Evolutionary conservation across 2,888 invertebrate genomes (phyloP), one percentile per base, ranked within the genome.

Genomic region (Mylabris sibirica): DNA sequence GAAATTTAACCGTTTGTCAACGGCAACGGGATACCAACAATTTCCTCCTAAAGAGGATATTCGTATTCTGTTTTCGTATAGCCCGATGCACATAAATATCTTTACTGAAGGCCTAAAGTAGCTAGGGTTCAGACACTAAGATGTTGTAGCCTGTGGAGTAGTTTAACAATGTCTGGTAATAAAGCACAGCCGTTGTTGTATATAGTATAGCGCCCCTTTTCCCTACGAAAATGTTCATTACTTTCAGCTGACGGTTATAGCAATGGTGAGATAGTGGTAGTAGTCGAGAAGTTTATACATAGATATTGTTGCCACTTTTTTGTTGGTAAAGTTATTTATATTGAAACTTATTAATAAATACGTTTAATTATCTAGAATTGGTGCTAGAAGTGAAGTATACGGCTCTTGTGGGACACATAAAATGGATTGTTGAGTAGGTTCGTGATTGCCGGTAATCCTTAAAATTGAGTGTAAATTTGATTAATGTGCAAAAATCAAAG

Each of bases 11-110:
- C 57, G 24, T 57, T 57, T 57, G 57, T 57, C 57, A 20, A 57
- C 24, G 57, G 14, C 12, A 20, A 22, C 2, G 12, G 57, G 57
- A 57, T 57, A 24, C 57, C n/a, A 57, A 26, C 57, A 2, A 24
- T 57, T 57, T 61, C 59, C 60, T 61, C 59, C 60, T 71, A 76
- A 77, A 71, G 66, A 74, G 75, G 77, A 74, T 68, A 77, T 78
- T 77, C 75, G 75, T 76, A 78, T 78, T 77, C 77, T 62, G 69
- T 67, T 70, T 71, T 67, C 73, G 74, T 72, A 72, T 65, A 62
- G 68, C 64, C 69, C 66, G 71, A 74, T 72, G 75, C 75, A 70
- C 76, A 77, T 77, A 78, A 77, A 78, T 76, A 77, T 76, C 75
- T 71, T 62, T 67, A 64, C 12, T 53, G 53, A 20, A 49, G 49